A percentile compares a stretch with the other conserved stretches of the same genome.
Conservation (phyloP, 2,888 invertebrate species). For the Drosophila buzzatii region DNA sequence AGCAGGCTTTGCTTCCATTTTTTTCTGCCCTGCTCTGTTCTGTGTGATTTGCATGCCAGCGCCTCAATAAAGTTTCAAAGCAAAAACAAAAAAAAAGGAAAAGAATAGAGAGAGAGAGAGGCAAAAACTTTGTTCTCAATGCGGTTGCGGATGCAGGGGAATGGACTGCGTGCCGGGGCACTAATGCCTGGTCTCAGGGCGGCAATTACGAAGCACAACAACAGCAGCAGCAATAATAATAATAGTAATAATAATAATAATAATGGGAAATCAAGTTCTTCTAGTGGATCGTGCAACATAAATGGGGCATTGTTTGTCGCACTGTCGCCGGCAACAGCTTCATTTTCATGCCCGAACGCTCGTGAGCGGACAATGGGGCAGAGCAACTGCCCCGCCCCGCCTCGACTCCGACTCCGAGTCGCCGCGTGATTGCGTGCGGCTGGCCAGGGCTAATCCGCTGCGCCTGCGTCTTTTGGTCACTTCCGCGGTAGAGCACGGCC, state of each 20-base stretch:
- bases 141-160: conserved; percentile 34
- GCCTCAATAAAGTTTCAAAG: conserved; percentile 44
- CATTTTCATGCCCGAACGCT: conserved; percentile 68
- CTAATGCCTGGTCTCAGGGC: conserved; percentile 71
- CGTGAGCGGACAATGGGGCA: conserved; percentile 61
- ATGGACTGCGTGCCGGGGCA: conserved; percentile 64
- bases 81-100: neutral
- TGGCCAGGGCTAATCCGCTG: conserved; percentile 46
- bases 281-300: conserved; percentile 7
- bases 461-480: conserved; percentile 73
- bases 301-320: conserved; percentile 54
- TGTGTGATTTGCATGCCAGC: conserved; percentile 47
- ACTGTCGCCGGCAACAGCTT: conserved; percentile 58
- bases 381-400: neutral
- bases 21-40: neutral
- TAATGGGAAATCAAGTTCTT: conserved; percentile 19
- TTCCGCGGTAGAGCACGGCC: conserved; percentile 62
- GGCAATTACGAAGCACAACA: conserved; percentile 60
- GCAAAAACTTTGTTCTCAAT: conserved; percentile 34
- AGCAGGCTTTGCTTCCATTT: conserved; percentile 4
- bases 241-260: conserved; percentile 21
- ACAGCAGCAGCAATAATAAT: neutral
- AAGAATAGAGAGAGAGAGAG: no score
- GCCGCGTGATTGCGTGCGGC: neutral
- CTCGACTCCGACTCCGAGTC: no score